A percentile compares a stretch with the other conserved stretches of the same genome.
Conservation (phyloP, 1,140 invertebrate species). For the Heliconius himera region DNA sequence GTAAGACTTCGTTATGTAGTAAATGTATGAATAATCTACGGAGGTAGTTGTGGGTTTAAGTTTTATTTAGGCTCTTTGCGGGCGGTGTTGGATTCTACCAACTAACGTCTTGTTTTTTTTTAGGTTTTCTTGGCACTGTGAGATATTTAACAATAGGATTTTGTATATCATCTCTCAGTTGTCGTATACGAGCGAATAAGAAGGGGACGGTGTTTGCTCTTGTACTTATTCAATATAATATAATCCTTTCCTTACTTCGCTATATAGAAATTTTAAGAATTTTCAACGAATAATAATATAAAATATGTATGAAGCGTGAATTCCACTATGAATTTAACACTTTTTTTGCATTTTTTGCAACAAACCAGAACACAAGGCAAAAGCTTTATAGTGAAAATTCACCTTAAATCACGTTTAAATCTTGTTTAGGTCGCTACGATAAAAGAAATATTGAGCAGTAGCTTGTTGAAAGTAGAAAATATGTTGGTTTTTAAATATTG, state of each 20-base stretch:
- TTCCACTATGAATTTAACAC: neutral
- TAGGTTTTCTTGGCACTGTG: no score
- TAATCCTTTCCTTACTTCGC: neutral
- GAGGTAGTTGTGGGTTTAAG: no score
- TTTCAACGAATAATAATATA: neutral
- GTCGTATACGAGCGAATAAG: neutral
- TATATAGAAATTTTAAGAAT: neutral
- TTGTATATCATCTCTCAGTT: neutral
- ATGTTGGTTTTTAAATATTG: constrained; percentile 20
- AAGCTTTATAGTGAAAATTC: constrained; percentile 9
- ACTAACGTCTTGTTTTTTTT: no score
- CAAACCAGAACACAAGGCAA: neutral
- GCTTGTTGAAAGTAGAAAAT: constrained; percentile 17
- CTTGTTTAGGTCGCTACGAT: constrained; percentile 22
- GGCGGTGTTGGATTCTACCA: no score
- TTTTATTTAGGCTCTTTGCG: no score
- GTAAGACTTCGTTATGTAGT: no score
- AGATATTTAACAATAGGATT: neutral
- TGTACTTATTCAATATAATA: neutral
- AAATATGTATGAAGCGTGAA: neutral
- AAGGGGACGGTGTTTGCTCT: neutral
- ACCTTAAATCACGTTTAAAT: constrained; percentile 21
- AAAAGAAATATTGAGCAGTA: constrained; percentile 16
- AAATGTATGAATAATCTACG: no score
- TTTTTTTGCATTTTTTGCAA: neutral